These are phyloP conservation scores for Montifringilla adamsi DNA, from an alignment of 2,113 vertebrate genomes.

Conservation along the genomic window DNA sequence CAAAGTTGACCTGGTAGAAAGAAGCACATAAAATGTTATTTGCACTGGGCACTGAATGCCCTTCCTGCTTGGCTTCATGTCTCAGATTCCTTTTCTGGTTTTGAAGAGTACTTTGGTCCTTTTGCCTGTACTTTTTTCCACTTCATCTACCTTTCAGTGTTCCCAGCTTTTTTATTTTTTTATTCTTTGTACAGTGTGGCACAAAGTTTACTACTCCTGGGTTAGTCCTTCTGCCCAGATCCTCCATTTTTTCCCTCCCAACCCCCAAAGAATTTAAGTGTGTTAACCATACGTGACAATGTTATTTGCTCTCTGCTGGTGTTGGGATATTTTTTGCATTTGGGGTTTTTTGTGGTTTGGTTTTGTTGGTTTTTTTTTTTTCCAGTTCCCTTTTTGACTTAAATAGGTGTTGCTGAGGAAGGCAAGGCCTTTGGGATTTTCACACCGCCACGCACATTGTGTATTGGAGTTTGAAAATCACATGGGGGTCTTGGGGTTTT, in stretches of 20 bases:
- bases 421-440: background rate
- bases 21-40: background rate
- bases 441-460: background rate
- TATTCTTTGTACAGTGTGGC: background rate
- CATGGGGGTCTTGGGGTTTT: background rate
- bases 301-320: background rate
- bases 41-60: background rate
- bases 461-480: background rate
- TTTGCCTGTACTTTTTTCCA: background rate
- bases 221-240: background rate
- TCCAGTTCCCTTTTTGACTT: background rate
- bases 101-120: background rate
- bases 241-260: background rate
- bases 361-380: background rate
- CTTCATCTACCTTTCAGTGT: background rate
- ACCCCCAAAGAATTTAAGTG: background rate
- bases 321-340: background rate
- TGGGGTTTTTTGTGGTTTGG: background rate
- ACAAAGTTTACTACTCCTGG: background rate
- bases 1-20: background rate
- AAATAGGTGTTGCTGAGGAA: background rate
- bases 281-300: background rate
- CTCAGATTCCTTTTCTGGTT: background rate
- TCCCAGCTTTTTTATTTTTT: accelerated
- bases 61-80: background rate